Conservation (phyloP, 2,797 vertebrate genomes). For the Pelochelys cantorii region DNA sequence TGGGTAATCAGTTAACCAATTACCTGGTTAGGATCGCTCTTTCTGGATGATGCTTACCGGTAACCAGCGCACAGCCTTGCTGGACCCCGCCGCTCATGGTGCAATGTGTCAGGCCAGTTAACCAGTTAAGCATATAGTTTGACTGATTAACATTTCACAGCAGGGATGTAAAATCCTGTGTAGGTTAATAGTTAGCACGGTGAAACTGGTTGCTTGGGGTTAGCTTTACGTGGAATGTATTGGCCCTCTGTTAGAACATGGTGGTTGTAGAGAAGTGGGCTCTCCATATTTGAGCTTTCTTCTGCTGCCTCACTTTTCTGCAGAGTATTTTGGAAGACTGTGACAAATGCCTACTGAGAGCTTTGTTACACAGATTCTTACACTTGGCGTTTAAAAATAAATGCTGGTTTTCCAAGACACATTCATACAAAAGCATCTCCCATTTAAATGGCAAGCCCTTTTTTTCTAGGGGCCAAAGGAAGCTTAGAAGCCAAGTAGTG, state of each 20-base stretch:
- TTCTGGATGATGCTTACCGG: too few species aligned
- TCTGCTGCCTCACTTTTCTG: background rate
- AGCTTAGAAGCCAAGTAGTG: conserved; percentile 3
- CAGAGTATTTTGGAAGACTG: conserved; percentile 48
- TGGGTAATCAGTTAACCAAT: too few species aligned
- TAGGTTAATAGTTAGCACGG: background rate
- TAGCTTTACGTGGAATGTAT: background rate
- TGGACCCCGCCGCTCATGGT: too few species aligned
- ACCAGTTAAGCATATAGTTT: too few species aligned
- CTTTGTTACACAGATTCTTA: conserved; percentile 52
- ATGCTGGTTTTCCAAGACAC: conserved; percentile 44
- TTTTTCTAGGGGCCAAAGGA: conserved; percentile 29
- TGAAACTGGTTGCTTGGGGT: background rate
- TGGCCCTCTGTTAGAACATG: background rate
- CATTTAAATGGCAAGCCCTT: conserved; percentile 37
- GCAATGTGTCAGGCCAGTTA: too few species aligned
- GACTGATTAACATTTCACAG: too few species aligned
- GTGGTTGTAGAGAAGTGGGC: background rate
- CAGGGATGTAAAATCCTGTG: too few species aligned
- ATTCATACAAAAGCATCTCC: conserved; percentile 52
- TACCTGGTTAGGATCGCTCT: too few species aligned
- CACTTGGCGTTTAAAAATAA: conserved; percentile 63
- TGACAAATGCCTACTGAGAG: conserved; percentile 46
- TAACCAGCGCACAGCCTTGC: too few species aligned
- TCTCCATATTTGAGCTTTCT: background rate